A percentile compares a stretch with the other conserved stretches of the same genome.
phyloP scores from a whole-genome alignment of 2,113 vertebrate species.

The Xenus cinereus region DNA sequence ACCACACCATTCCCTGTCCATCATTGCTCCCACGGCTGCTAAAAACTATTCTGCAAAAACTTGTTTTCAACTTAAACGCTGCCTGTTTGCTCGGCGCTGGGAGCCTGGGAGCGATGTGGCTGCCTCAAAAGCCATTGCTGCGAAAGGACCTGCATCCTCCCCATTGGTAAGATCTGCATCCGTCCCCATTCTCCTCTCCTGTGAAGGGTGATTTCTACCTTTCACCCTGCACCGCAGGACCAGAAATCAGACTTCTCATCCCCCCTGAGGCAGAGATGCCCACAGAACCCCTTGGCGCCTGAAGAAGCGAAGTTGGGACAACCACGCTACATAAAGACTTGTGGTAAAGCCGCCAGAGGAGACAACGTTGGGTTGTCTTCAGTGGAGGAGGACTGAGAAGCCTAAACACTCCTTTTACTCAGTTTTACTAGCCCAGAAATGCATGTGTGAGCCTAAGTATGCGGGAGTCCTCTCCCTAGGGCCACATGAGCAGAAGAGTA shows the following conservation, averaged over 20 bases:
- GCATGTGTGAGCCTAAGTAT: background rate
- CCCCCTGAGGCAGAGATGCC: background rate
- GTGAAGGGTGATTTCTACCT: background rate
- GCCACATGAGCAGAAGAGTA: background rate
- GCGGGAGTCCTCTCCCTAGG: background rate
- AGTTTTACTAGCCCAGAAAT: background rate
- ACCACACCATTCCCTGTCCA: background rate
- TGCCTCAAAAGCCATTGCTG: fast-evolving
- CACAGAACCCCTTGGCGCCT: fast-evolving
- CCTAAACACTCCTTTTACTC: background rate
- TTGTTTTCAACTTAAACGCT: background rate
- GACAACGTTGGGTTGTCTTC: background rate
- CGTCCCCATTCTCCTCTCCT: background rate
- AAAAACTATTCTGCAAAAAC: background rate
- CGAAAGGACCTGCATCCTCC: background rate
- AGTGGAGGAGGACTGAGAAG: background rate
- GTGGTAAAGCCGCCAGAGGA: background rate
- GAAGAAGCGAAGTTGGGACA: background rate
- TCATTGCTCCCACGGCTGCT: background rate
- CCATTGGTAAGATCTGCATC: fast-evolving
- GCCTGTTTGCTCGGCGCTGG: background rate
- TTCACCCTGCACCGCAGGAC: background rate
- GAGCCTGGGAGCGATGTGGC: background rate
- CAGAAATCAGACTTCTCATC: background rate
- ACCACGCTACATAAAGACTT: background rate